Evolutionary conservation across 23 tunicate species (phyloP), one percentile per base, ranked within the genome.

Genomic region (Halocynthia aurantium): DNA sequence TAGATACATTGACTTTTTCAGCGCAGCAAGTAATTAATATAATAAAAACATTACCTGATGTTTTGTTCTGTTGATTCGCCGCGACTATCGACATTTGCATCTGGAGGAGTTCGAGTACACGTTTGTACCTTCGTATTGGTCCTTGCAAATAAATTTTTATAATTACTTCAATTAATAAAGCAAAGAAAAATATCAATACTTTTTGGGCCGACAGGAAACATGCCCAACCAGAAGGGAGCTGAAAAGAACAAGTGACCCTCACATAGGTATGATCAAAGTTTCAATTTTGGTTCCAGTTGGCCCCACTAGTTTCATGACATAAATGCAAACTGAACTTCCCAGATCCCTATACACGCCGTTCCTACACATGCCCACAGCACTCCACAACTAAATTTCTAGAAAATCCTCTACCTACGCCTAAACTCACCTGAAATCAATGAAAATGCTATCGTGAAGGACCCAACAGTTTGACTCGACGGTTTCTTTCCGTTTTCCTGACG

Each of bases 81-180:
- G 81, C 81, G 11, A 74, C 70, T 17, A 88, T 87, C 6, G 83
- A 54, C 54, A 92, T 86, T 69, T 92, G 82, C n/a, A 82, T 82
- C 61, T 92, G 98, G 7, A 92, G 78, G 8, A 92, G 77, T 83
- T 86, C 98, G 52, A 92, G 61, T 6, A 92, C 98, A 10, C 92
- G 92, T 69, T 81, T 82, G 71, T 86, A 92, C 15, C 98, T 76
- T 53, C 92, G 77, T 22, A 79, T 72, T 0, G 88, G 82, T 50
- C 98, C 98, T 92, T 13, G 13, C 22, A 13, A 11, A 31, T 31
- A 31, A 31, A 31, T 31, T 4, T n/a, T 4, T 31, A 31, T 31
- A 31, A 0, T 31, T 31, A 31, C 44, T 31, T 31, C 44, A 4
- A 31, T 31, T 31, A 31, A 0, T 31, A 31, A 31, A 31, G 44